A percentile compares a stretch with the other conserved stretches of the same genome.
These are phyloP conservation scores for Hippocampus zosterae DNA, from an alignment of 2,113 vertebrate species.

Conservation along the genomic window DNA sequence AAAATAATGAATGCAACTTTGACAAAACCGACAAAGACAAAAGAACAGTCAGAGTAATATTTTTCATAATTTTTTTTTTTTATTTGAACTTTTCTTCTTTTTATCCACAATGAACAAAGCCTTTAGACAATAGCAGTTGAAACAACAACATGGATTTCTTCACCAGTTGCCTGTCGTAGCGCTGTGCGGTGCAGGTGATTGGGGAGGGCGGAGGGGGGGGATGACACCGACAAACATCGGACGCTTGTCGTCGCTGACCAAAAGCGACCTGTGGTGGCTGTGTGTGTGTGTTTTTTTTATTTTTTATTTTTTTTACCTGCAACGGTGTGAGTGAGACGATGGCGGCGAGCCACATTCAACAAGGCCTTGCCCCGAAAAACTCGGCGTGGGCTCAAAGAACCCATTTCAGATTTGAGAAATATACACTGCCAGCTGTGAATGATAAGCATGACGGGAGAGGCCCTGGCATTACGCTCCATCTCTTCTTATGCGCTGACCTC, in stretches of 20 bases:
- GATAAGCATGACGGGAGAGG: slow-evolving; percentile 73
- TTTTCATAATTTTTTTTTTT: slow-evolving; percentile 75
- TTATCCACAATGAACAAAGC: slow-evolving; percentile 93
- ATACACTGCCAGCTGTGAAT: slow-evolving; percentile 74
- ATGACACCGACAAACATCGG: slow-evolving; percentile 67
- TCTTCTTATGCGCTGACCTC: slow-evolving; percentile 76
- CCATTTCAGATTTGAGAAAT: slow-evolving; percentile 69
- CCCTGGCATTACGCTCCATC: slow-evolving; percentile 67
- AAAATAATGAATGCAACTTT: background rate
- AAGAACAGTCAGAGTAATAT: slow-evolving; percentile 81
- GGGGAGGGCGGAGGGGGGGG: slow-evolving; percentile 51
- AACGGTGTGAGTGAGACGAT: slow-evolving; percentile 59
- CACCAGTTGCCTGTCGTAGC: slow-evolving; percentile 78
- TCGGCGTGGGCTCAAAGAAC: slow-evolving; percentile 75
- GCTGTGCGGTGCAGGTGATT: slow-evolving; percentile 47
- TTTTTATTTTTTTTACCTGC: slow-evolving; percentile 46
- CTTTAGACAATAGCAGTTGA: slow-evolving; percentile 89
- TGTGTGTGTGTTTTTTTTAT: too few relatives aligned
- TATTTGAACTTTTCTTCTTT: slow-evolving; percentile 82
- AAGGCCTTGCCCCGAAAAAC: slow-evolving; percentile 59
- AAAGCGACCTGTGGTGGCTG: slow-evolving; percentile 49
- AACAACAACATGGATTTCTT: slow-evolving; percentile 85
- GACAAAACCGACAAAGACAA: slow-evolving; percentile 66
- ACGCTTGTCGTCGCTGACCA: slow-evolving; percentile 57
- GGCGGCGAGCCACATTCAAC: slow-evolving; percentile 74